phyloP scores from a whole-genome alignment of 2,797 vertebrate species.

The Hapalemur alaotrensis region DNA sequence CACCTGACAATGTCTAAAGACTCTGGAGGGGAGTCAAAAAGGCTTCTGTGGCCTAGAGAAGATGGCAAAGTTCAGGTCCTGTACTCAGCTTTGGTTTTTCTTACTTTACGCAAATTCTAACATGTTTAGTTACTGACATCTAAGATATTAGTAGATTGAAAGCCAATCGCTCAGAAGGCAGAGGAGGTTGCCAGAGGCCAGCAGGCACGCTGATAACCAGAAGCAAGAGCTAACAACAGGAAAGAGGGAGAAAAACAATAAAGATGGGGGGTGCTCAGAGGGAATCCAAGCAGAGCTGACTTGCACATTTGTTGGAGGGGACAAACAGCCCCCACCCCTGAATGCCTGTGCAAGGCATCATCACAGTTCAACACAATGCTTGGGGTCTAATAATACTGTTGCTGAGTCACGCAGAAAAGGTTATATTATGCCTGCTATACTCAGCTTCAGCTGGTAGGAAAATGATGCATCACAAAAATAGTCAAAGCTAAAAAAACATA shows the following conservation, averaged over 20 bases:
- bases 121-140: not conserved
- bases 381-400: not conserved
- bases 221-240: not conserved
- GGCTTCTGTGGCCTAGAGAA: not conserved
- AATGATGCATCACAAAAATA: constrained; percentile 56
- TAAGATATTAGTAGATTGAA: not conserved
- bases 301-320: fast-evolving
- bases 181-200: not conserved
- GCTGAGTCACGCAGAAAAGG: constrained; percentile 45
- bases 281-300: not conserved
- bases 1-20: not conserved
- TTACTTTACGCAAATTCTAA: not conserved
- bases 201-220: not conserved
- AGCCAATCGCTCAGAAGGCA: not conserved
- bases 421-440: not conserved
- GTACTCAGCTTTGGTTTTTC: not conserved
- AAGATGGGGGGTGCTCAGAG: fast-evolving
- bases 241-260: not conserved
- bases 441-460: constrained; percentile 50
- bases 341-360: not conserved
- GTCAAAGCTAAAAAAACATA: constrained; percentile 3
- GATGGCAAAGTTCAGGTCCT: not conserved
- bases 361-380: not conserved
- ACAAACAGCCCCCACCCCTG: not conserved
- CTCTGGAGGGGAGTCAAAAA: too few relatives aligned